These are phyloP conservation scores for Coryphaenoides rupestris DNA, from an alignment of 2,113 vertebrate species.

Conservation along the genomic window DNA sequence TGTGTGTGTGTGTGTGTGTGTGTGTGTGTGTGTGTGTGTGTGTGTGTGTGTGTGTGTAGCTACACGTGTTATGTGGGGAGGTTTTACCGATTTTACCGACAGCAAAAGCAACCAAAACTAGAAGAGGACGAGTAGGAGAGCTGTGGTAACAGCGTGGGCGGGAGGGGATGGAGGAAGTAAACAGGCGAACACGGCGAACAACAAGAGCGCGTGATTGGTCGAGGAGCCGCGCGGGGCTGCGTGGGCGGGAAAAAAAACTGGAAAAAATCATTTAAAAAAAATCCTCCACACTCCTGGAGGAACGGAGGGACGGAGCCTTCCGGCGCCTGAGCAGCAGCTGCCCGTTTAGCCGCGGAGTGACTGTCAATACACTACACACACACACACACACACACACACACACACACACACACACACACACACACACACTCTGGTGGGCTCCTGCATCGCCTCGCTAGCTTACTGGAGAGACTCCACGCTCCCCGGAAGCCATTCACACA, in stretches of 20 bases:
- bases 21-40: background rate
- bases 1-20: background rate
- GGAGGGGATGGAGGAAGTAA: background rate
- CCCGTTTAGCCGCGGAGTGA: background rate
- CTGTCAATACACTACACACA: no score
- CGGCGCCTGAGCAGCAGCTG: background rate
- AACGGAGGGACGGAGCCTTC: background rate
- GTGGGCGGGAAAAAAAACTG: slow-evolving; percentile 37
- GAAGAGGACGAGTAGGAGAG: background rate
- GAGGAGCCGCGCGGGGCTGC: slow-evolving; percentile 26
- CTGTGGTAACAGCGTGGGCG: slow-evolving; percentile 23
- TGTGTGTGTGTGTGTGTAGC: background rate
- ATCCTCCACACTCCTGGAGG: background rate
- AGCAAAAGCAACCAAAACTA: background rate
- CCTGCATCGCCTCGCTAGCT: no score
- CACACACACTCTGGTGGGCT: no score
- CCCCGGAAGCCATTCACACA: no score
- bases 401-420: no score
- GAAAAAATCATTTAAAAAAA: slow-evolving; percentile 13
- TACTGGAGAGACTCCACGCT: no score
- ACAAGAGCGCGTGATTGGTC: slow-evolving; percentile 48
- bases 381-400: no score
- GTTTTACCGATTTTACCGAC: no score
- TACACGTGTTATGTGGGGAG: background rate
- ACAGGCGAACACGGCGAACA: slow-evolving; percentile 12